Evolutionary conservation across 1,140 invertebrate species (phyloP).

Genomic region (Halictus rubicundus): DNA sequence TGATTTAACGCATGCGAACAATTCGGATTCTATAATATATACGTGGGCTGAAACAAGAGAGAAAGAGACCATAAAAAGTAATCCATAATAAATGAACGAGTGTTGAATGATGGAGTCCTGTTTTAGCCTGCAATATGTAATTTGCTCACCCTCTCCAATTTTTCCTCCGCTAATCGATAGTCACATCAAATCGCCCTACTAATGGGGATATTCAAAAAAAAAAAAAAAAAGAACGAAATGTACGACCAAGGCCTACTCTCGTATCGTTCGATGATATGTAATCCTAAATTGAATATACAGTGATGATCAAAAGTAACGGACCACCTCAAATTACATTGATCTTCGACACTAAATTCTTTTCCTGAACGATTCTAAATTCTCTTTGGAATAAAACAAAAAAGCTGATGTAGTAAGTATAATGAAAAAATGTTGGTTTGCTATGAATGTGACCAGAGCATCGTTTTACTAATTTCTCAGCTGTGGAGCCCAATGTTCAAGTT

Average conservation of each 20-base stretch:
- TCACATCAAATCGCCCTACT: slow-evolving; percentile 14
- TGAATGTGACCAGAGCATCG: no score
- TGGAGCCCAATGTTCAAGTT: no score
- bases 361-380: no score
- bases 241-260: slow-evolving; percentile 42
- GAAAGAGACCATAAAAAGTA: neutral
- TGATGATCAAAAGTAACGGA: neutral
- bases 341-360: no score
- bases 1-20: slow-evolving; percentile 61
- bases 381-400: no score
- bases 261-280: neutral
- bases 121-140: slow-evolving; percentile 54
- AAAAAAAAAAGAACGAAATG: neutral
- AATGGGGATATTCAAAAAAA: neutral
- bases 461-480: no score
- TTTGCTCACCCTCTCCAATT: slow-evolving; percentile 62
- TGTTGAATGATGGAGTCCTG: slow-evolving; percentile 47
- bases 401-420: no score
- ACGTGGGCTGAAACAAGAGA: slow-evolving; percentile 53
- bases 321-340: no score
- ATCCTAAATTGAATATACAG: neutral
- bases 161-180: slow-evolving; percentile 36
- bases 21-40: slow-evolving; percentile 44
- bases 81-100: slow-evolving; percentile 48
- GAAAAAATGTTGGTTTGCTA: no score